Base-by-base conservation (phyloP, 1,140 invertebrate species). In the Rhysida immarginata region DNA sequence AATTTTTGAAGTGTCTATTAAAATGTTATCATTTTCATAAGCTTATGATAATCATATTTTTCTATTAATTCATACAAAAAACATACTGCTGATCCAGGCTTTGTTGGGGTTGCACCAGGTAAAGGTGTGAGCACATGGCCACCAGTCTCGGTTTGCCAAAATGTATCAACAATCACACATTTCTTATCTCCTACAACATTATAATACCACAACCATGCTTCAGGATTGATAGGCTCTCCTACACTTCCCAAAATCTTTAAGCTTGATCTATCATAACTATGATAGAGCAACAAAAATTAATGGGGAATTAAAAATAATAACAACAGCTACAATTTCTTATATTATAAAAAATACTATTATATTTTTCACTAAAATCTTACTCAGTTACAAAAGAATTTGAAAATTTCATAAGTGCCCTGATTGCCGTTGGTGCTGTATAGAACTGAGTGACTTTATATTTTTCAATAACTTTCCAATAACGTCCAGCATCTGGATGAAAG, bases 81-180 rank as follows among this genome's bases (percentile, higher is more conserved):
- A 75, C 81, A 81, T 78, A 94, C 90, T 59, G 94, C 94, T 56
- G 93, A 89, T 51, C 95, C 95, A 2, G 95, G 94, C 74, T 98
- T 98, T 78, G 92, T 88, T 3, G 90, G 87, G 11, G 90, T 95
- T 14, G 85, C 88, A 26, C 91, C 93, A 24, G 96, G 96, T 25
- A 98, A 70, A 26, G 93, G 89, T 43, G 94, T 96, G 1, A 98
- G 78, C 1, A 97, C 87, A 73, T 92, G 87, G 1, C 88, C 87
- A 11, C 93, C 94, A 23, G 95, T 98, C 77, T 99, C 95, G 1
- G 96, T 98, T 72, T 98, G 95, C 94, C 95, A 99, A 71, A 95
- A 99, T 1, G 96, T 99, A 65, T 99, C 96, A 0, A 90, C 88
- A 65, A 99, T 90, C 48, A 91, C 87, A 64, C 71, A 77, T 16